phyloP scores from a whole-genome alignment of 2,113 vertebrate species.

The Alethe castanea region DNA sequence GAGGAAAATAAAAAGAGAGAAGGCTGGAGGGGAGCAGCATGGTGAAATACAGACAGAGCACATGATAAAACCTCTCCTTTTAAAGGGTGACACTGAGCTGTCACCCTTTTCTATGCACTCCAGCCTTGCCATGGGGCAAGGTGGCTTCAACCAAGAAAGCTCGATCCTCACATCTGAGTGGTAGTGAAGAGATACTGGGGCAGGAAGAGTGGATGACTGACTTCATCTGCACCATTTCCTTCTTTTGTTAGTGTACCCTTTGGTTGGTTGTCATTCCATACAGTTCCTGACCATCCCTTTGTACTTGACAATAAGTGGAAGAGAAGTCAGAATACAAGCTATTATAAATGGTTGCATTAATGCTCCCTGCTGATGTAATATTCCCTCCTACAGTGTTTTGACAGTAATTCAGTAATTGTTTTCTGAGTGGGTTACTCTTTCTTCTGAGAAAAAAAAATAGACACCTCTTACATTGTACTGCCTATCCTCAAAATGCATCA shows the following conservation, averaged over 20 bases:
- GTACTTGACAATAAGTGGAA: slow-evolving; percentile 8
- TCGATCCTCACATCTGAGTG: not conserved
- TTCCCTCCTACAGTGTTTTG: slow-evolving; percentile 31
- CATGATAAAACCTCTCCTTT: not conserved
- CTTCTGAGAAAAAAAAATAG: not conserved
- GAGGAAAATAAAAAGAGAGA: not conserved
- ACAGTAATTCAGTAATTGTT: slow-evolving; percentile 22
- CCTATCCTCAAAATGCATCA: not conserved
- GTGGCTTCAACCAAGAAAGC: not conserved
- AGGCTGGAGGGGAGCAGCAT: not conserved
- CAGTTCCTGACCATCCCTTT: slow-evolving; percentile 1
- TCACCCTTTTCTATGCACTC: not conserved
- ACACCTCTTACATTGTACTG: not conserved
- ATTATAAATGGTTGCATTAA: not conserved
- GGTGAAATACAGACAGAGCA: not conserved
- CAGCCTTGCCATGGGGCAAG: not conserved
- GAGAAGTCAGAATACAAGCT: not conserved
- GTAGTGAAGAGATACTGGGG: not conserved
- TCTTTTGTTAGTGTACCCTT: not conserved
- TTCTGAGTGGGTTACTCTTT: slow-evolving; percentile 9
- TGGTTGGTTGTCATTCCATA: not conserved
- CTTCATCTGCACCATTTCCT: not conserved
- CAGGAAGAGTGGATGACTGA: not conserved
- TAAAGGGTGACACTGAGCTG: not conserved
- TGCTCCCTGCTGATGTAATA: not conserved